Evolutionary conservation across 2,888 invertebrate genomes (phyloP), one percentile per base, ranked within the genome.

Genomic region (Anarsia innoxiella): DNA sequence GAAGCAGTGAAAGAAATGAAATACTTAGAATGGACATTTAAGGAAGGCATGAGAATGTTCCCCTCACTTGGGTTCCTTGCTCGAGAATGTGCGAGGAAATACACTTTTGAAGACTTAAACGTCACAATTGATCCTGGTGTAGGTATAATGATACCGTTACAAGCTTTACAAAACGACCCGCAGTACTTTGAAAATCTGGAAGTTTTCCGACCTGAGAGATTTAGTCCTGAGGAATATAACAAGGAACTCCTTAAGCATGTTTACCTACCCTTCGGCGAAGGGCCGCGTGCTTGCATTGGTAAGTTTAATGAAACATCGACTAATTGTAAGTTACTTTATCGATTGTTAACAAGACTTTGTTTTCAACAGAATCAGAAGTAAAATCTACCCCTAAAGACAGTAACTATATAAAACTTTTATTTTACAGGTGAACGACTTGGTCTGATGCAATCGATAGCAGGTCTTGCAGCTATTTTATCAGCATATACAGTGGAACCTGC

Each of bases 221-320:
- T 74, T 36, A 37, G 54, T 15, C 59, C 66, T 0, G 60, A 58
- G 1, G 51, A 60, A 23, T 49, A 57, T 9, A 14, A 35, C 10
- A 47, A 55, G 25, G 39, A 47, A 8, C 45, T 40, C 0, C 58
- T 63, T 29, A 70, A 67, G 38, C 58, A 53, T 25, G 62, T 69
- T 2, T 76, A 74, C 44, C 41, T 77, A 39, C 78, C 78, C 0
- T 78, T 77, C 39, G 76, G 76, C 0, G 60, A 61, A 1, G 77
- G 77, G 10, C 76, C 75, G 1, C 65, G 77, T 1, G 59, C 68
- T 12, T 77, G 77, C 31, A 71, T 77, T 32, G 77, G 77, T 74
- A 42, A 62, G 54, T 53, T 30, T 39, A n/a, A n/a, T 9, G 31
- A 25, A 25, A n/a, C n/a, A n/a, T n/a, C n/a, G n/a, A n/a, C n/a